Base-by-base conservation (phyloP, 2,888 invertebrate species). In the Trachelus tabidus region DNA sequence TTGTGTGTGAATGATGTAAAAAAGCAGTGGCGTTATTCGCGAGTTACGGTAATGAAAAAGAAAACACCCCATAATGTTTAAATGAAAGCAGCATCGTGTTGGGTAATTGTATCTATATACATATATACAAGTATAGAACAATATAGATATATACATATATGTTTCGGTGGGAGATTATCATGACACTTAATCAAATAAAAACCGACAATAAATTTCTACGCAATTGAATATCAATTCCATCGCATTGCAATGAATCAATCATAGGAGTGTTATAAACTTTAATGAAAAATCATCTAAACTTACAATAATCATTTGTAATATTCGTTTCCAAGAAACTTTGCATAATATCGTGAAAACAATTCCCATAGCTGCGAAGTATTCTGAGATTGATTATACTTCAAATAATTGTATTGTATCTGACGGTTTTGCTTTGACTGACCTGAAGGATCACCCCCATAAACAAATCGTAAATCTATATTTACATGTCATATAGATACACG, bases 11-110 rank as follows among this genome's bases (percentile, higher is more conserved):
- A 34, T 79, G 73, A 75, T 73, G 77, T 79, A 79, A 83, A 79
- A 23, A 33, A 79, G 79, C 80, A 77, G 80, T 80, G 80, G 31
- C 15, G 31, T 71, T 33, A 81, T 75, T 73, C 69, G 34, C 77
- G 79, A 80, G 73, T 79, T 74, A 81, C 82, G 84, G 81, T 83
- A 85, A 85, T 84, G 79, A 84, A 85, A 84, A 56, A 37, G 23
- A 85, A 86, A 85, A 86, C 85, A 87, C 83, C 83, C 83, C 77
- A 80, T 71, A 79, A 75, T 76, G 80, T 81, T 80, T 80, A 82
- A 80, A 78, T 37, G 77, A 77, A 69, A 78, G 80, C 78, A 79
- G 78, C 56, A 73, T 68, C 73, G 75, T 81, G 80, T 82, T 56
- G 23, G 2, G 56, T 56, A 23, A 56, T 23, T 56, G 9, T 56